Evolutionary conservation across 2,888 invertebrate genomes (phyloP), one percentile per base, ranked within the genome.

Genomic region (Drosophila fungiperda): DNA sequence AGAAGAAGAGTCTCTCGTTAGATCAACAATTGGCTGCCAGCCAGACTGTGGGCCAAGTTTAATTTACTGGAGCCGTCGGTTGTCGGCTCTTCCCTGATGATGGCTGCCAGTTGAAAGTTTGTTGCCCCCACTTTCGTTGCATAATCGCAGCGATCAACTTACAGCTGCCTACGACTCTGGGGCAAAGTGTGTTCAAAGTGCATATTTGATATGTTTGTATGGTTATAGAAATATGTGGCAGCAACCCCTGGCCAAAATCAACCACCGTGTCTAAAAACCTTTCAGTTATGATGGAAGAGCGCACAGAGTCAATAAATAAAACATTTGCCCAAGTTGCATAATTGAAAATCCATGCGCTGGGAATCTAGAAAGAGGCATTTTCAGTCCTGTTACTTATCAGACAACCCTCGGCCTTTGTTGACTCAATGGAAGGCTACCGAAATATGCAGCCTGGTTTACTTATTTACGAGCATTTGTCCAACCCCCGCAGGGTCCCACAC

Each of bases 271-370:
- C 77, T 54, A 73, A 85, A 76, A 89, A 75, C 80, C 77, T 73
- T 73, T 67, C 66, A 65, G 65, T 60, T 75, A 73, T 82, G 68
- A 73, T 87, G 75, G 64, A 66, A 82, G 75, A 54, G 63, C 64
- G 55, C 49, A 48, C 53, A 73, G 67, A 88, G 86, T 90, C 86
- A 88, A 88, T 86, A 86, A 90, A 86, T 88, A 86, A 86, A 71
- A 75, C 83, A 88, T 87, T 90, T 83, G 89, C 79, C 82, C 82
- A 71, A 76, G 90, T 85, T 87, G 86, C 86, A 87, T 85, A 89
- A 85, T 88, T 90, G 89, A 85, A 85, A 80, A 82, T 67, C 84
- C 62, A 70, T 76, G 69, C 62, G 61, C 64, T 74, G 72, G 61
- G 85, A 75, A 73, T 78, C 60, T 54, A 26, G 12, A 33, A 26